Base-by-base conservation (phyloP, 2,888 invertebrate genomes). In the Timandra comae region DNA sequence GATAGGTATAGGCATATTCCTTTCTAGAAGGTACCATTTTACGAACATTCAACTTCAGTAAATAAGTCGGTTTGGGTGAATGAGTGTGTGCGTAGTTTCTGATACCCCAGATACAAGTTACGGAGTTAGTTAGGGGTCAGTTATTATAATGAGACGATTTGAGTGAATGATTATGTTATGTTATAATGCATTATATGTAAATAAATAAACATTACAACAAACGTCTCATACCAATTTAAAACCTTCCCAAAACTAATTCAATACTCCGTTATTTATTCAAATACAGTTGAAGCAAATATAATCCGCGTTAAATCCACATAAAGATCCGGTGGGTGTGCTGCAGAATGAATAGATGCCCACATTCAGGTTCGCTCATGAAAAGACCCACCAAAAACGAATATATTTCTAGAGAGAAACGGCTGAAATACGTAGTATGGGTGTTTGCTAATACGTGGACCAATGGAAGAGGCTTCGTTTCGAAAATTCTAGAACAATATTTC, bases 311-410 rank as follows among this genome's bases (percentile, higher is more conserved):
- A 77, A 72, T 63, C 65, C 60, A 67, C 71, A 75, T 79, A 77
- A 79, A 80, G 71, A 72, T 74, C 66, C 68, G 54, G 37, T 65
- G 69, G 56, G 63, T 63, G 61, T 56, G 60, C 59, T 54, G 55
- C 60, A 62, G 63, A 70, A 78, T 79, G 79, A 78, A 80, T 78
- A 74, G 77, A 77, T 62, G 73, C 61, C 70, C 69, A 67, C 76
- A 77, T 78, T 74, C 76, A 77, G 58, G 61, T 56, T 60, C 67
- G 66, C 71, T 73, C 72, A 71, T 77, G 79, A 79, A 80, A 78
- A 77, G 79, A 78, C 64, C 73, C 59, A 77, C 75, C 74, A 68
- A 76, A 76, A 76, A 65, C 71, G 72, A 75, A 79, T 78, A 76
- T 71, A 76, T 77, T 75, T 61, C 53, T 48, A 52, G 52, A 63